phyloP scores from a whole-genome alignment of 2,113 vertebrate species.

The Platysteira castanea region DNA sequence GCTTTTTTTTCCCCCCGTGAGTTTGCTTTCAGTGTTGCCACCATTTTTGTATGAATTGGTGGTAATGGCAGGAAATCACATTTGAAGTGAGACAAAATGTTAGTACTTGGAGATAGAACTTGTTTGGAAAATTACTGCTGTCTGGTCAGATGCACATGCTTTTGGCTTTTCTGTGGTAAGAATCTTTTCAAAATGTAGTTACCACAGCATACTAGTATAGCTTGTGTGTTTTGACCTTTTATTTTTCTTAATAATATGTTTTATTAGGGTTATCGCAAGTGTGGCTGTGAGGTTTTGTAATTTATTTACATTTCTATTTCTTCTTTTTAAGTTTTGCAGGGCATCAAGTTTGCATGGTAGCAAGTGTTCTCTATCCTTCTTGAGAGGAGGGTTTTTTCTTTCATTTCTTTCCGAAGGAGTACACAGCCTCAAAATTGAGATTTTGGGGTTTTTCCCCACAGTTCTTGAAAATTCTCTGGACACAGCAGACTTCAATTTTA shows the following conservation, averaged over 20 bases:
- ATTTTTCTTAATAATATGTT: background rate
- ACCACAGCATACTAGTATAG: background rate
- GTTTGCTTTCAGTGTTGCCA: background rate
- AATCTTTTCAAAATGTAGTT: background rate
- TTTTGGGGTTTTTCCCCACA: fast-evolving
- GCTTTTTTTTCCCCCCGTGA: background rate
- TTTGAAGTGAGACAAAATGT: background rate
- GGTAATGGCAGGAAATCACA: background rate
- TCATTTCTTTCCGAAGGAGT: background rate
- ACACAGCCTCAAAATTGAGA: background rate
- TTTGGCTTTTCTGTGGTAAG: background rate
- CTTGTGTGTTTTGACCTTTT: background rate
- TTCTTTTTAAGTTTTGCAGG: background rate
- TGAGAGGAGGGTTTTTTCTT: background rate
- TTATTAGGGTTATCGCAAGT: background rate
- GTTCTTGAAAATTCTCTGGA: background rate
- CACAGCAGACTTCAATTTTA: background rate
- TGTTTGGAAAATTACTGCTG: background rate
- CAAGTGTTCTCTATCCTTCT: background rate
- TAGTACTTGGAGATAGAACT: background rate
- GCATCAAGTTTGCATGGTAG: background rate
- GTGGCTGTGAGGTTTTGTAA: background rate
- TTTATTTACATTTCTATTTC: background rate
- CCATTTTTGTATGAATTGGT: background rate
- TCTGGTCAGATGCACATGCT: background rate